Conservation (phyloP, 2,888 invertebrate species). For the Zygaena filipendulae region DNA sequence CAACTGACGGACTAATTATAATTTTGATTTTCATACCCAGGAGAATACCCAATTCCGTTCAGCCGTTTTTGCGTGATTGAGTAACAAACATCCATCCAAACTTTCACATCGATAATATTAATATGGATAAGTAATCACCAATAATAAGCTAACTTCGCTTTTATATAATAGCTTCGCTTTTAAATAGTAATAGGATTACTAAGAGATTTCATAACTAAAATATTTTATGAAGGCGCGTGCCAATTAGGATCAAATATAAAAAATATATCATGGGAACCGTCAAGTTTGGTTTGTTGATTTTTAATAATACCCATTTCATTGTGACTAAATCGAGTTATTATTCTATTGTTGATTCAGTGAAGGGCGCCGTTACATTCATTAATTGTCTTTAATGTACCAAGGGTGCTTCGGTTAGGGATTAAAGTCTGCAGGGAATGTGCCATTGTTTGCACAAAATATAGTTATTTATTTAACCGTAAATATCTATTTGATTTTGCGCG, state of each 20-base stretch:
- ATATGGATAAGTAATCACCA: too few relatives aligned
- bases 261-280: conserved; percentile 17
- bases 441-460: conserved; percentile 53
- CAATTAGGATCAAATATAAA: not conserved
- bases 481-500: conserved; percentile 15
- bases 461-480: conserved; percentile 52
- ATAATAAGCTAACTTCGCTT: too few relatives aligned
- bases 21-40: too few relatives aligned
- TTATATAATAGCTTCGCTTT: too few relatives aligned
- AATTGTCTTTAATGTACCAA: conserved; percentile 54
- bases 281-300: conserved; percentile 34
- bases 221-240: not conserved
- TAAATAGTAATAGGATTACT: too few relatives aligned
- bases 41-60: too few relatives aligned
- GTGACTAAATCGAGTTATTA: conserved; percentile 49
- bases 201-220: too few relatives aligned
- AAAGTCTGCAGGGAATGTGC: conserved; percentile 34
- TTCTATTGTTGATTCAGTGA: conserved; percentile 48
- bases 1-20: too few relatives aligned
- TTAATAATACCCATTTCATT: conserved; percentile 43
- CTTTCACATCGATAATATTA: too few relatives aligned
- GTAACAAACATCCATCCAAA: too few relatives aligned
- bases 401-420: conserved; percentile 39
- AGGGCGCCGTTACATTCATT: conserved; percentile 58
- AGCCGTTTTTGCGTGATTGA: too few relatives aligned